A percentile compares a stretch with the other conserved stretches of the same genome.
phyloP scores from a whole-genome alignment of 2,797 vertebrate species.

The Petrocephalus schoutedeni region DNA sequence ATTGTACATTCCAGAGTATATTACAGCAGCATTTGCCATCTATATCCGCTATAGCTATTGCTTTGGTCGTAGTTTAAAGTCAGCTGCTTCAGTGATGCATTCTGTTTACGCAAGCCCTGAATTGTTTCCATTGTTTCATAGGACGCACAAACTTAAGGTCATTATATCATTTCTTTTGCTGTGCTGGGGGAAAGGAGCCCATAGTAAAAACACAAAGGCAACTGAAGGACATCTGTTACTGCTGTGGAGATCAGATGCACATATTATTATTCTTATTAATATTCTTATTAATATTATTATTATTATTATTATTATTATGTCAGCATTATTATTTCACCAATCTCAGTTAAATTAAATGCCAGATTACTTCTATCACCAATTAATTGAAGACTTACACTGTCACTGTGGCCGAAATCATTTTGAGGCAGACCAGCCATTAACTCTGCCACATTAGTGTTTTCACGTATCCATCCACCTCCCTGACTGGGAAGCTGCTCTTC shows the following conservation, averaged over 20 bases:
- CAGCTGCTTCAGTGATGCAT: not conserved
- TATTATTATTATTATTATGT: not conserved
- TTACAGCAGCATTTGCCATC: not conserved
- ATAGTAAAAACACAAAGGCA: not conserved
- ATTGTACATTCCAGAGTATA: not conserved
- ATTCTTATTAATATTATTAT: too few species aligned
- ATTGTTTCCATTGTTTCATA: not conserved
- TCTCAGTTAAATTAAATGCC: not conserved
- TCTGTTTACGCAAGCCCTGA: not conserved
- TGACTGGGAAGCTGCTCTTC: too few species aligned
- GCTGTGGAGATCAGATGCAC: not conserved
- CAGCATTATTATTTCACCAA: not conserved
- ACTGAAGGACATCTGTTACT: not conserved
- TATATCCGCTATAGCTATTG: not conserved
- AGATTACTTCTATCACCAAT: not conserved
- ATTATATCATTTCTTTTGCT: not conserved
- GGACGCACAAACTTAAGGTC: not conserved
- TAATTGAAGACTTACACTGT: not conserved
- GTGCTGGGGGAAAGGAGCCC: not conserved
- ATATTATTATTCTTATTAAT: not conserved
- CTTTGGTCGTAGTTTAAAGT: not conserved
- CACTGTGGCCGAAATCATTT: not conserved
- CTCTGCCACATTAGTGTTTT: not conserved
- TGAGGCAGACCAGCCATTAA: not conserved
- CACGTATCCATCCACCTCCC: too few species aligned